Conservation (phyloP, 2,888 invertebrate species). For the Ypsolopha sequella region DNA sequence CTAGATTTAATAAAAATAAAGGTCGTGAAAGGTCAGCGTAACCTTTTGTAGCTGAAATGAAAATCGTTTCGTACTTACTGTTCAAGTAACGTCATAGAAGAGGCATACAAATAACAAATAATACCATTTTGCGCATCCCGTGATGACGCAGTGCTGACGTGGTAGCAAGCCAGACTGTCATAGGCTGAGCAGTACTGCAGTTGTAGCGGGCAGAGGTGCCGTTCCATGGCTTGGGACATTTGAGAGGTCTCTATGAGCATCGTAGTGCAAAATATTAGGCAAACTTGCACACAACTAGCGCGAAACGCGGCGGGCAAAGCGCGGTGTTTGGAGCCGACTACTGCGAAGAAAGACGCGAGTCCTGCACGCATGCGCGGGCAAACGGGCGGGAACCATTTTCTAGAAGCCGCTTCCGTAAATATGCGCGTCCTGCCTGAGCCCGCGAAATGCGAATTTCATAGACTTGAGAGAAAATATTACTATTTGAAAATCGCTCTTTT, state of each 20-base stretch:
- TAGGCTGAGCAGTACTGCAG: constrained; percentile 15
- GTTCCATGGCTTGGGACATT: background rate
- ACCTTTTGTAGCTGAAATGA: no score
- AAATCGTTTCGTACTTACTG: background rate
- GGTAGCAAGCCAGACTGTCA: constrained; percentile 33
- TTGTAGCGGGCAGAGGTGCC: background rate
- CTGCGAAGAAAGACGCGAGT: no score
- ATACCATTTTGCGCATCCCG: constrained; percentile 10
- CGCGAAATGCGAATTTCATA: constrained; percentile 11
- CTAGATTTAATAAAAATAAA: no score
- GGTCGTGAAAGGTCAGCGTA: no score
- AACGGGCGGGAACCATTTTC: constrained; percentile 55
- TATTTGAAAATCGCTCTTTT: no score
- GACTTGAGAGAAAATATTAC: no score
- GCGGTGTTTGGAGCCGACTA: background rate
- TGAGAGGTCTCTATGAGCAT: background rate
- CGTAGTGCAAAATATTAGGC: background rate
- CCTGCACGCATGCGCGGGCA: constrained; percentile 45
- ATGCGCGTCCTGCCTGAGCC: constrained; percentile 18
- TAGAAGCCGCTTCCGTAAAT: constrained; percentile 42
- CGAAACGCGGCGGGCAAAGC: background rate
- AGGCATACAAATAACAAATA: background rate
- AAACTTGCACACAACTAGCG: background rate
- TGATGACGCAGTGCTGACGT: constrained; percentile 45
- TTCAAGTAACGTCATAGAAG: background rate